phyloP scores from a whole-genome alignment of 2,797 vertebrate species.

The Clarias fuscus region DNA sequence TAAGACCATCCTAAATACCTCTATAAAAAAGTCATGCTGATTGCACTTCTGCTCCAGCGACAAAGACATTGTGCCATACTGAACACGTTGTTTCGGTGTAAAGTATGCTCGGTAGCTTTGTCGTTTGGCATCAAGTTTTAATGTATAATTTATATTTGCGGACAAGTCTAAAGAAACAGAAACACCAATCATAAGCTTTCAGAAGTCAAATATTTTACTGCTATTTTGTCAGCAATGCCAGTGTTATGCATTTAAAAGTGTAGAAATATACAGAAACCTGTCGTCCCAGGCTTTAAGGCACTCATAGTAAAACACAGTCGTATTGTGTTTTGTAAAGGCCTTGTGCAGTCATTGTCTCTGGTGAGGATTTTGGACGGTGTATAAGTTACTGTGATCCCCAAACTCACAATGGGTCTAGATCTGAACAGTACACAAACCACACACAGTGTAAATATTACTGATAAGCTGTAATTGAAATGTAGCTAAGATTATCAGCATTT shows the following conservation, averaged over 20 bases:
- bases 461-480: not conserved
- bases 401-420: constrained; percentile 76
- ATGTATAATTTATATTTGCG: constrained; percentile 65
- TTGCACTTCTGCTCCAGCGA: not conserved
- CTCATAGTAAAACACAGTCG: constrained; percentile 70
- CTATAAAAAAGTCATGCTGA: not conserved
- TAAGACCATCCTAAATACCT: constrained; percentile 19
- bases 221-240: too few species aligned
- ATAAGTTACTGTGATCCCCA: constrained; percentile 61
- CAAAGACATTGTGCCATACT: not conserved
- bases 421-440: constrained; percentile 59
- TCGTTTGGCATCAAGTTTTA: constrained; percentile 69
- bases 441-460: not conserved
- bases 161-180: constrained; percentile 24
- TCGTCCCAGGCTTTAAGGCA: fast-evolving
- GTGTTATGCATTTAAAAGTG: not conserved
- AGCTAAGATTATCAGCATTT: not conserved
- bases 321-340: constrained; percentile 20
- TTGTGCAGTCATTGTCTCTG: constrained; percentile 61
- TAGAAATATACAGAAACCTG: constrained; percentile 57
- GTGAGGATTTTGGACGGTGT: constrained; percentile 64
- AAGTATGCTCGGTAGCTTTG: constrained; percentile 66
- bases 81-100: fast-evolving
- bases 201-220: too few species aligned
- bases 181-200: too few species aligned